phyloP scores from a whole-genome alignment of 1,140 invertebrate genomes.

The Leptopilina clavipes region DNA sequence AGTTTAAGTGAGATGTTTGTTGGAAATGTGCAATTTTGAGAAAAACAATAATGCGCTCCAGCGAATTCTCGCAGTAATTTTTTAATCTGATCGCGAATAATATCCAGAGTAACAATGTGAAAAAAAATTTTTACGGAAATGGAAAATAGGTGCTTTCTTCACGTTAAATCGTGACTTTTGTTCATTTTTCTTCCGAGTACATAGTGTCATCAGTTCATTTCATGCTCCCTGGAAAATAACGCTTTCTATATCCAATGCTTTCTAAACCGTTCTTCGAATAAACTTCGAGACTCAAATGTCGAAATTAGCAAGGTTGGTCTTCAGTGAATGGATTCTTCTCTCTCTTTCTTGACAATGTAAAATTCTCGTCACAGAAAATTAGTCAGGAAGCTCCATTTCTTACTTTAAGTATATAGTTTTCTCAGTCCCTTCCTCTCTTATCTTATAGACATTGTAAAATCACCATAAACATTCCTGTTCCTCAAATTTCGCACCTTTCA shows the following conservation, averaged over 20 bases:
- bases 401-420: neutral
- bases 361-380: slow-evolving; percentile 18
- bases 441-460: neutral
- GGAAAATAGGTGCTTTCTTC: slow-evolving; percentile 8
- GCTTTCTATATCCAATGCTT: slow-evolving; percentile 19
- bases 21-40: no score
- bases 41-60: no score
- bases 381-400: slow-evolving; percentile 10
- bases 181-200: slow-evolving; percentile 8
- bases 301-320: slow-evolving; percentile 19
- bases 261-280: slow-evolving; percentile 16
- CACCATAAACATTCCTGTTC: no score
- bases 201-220: slow-evolving; percentile 19
- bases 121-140: neutral
- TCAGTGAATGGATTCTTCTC: slow-evolving; percentile 14
- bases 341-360: neutral
- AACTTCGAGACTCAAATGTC: slow-evolving; percentile 6
- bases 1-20: no score
- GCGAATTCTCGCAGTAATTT: neutral
- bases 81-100: neutral
- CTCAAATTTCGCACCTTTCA: no score
- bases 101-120: neutral
- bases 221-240: slow-evolving; percentile 19
- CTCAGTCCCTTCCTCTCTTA: no score
- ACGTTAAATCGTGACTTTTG: slow-evolving; percentile 1